Evolutionary conservation across 2,113 vertebrate genomes (phyloP).

Genomic region (Symphodus melops): DNA sequence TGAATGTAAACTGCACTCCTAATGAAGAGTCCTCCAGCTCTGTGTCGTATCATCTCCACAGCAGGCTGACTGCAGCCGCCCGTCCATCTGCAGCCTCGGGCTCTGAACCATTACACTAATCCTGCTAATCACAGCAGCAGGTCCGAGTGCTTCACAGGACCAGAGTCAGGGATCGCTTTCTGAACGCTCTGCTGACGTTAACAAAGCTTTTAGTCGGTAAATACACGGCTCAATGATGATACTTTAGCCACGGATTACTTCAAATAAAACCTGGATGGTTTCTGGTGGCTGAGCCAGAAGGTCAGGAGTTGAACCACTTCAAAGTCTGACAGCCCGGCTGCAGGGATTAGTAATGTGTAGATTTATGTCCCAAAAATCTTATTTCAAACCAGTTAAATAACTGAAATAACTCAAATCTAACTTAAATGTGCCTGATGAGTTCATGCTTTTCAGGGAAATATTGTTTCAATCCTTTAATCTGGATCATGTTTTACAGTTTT

Average conservation of each 20-base stretch:
- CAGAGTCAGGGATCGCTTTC: constrained; percentile 22
- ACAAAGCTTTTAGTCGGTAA: constrained; percentile 24
- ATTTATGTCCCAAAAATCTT: too few relatives aligned
- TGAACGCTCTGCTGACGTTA: constrained; percentile 31
- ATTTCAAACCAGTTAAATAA: too few relatives aligned
- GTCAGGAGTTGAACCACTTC: background rate
- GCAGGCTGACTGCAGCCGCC: constrained; percentile 5
- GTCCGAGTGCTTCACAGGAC: constrained; percentile 15
- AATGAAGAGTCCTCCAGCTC: background rate
- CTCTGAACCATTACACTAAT: constrained; percentile 55
- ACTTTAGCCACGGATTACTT: constrained; percentile 43
- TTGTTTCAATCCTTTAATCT: too few relatives aligned
- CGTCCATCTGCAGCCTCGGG: constrained; percentile 30
- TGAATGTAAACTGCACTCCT: background rate
- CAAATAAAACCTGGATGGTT: constrained; percentile 36
- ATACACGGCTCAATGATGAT: constrained; percentile 22
- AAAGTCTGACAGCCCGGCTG: background rate
- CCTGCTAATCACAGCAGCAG: constrained; percentile 43
- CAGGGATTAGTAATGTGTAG: too few relatives aligned
- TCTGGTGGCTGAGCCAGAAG: background rate
- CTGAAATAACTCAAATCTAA: too few relatives aligned
- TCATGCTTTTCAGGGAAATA: too few relatives aligned
- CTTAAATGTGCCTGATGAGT: too few relatives aligned
- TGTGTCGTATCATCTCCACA: background rate
- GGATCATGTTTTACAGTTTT: too few relatives aligned